Conservation (phyloP, 2,888 invertebrate genomes). For the Cephus sareptanus region DNA sequence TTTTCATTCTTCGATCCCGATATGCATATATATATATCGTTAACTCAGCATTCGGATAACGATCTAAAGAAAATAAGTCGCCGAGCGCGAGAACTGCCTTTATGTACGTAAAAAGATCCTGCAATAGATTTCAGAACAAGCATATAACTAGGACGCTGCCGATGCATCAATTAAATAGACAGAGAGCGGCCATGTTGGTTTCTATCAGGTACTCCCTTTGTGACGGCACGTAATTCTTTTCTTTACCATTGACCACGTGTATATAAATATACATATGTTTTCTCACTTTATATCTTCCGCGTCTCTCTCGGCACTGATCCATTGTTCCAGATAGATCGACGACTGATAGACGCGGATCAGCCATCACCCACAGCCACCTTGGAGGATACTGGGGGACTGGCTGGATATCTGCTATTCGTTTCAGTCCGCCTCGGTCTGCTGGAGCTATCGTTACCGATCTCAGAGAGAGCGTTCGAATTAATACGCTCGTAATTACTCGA, state of each 20-base stretch:
- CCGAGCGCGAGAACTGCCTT: not conserved
- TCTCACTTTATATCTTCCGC: not conserved
- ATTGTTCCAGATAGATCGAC: conserved; percentile 15
- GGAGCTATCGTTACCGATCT: conserved; percentile 8
- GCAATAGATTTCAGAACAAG: too few species aligned
- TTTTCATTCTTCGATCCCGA: not conserved
- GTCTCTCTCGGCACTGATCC: not conserved
- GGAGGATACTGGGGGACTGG: not conserved
- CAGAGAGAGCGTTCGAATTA: conserved; percentile 19
- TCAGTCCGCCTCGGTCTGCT: not conserved
- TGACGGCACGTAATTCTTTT: not conserved
- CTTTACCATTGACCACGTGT: not conserved
- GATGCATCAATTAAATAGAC: too few species aligned
- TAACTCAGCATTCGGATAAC: not conserved
- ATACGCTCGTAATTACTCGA: conserved; percentile 16
- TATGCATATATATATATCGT: not conserved
- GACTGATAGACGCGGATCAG: conserved; percentile 11
- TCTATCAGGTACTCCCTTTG: too few species aligned
- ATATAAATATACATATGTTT: not conserved
- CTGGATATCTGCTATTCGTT: not conserved
- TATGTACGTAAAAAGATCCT: too few species aligned
- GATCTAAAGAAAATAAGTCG: not conserved
- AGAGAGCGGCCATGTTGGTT: too few species aligned
- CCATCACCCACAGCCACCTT: not conserved
- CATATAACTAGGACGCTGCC: too few species aligned